These are phyloP conservation scores for Cyrtonyx montezumae DNA, from an alignment of 2,113 vertebrate genomes.

Conservation along the genomic window DNA sequence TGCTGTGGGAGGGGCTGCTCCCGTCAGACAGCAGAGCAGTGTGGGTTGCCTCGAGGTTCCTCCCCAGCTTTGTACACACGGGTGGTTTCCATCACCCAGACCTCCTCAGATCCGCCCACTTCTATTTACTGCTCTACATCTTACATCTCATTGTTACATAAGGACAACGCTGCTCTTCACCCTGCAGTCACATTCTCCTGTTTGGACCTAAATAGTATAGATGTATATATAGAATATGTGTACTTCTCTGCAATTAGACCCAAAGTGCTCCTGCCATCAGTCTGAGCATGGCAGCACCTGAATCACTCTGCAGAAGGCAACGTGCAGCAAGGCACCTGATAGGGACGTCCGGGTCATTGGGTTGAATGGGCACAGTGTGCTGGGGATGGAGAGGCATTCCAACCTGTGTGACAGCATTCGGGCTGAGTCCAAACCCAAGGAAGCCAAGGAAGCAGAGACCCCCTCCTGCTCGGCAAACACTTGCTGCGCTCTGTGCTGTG, in stretches of 20 bases:
- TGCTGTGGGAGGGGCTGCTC: neutral
- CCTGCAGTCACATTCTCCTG: neutral
- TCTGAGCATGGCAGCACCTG: accelerated
- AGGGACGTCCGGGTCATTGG: neutral
- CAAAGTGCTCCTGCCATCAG: neutral
- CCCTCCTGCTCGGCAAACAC: neutral
- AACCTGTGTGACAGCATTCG: neutral
- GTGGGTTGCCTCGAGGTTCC: neutral
- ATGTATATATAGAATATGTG: neutral
- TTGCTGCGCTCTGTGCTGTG: too few relatives aligned
- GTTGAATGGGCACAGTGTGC: accelerated
- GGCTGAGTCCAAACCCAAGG: neutral
- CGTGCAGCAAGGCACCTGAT: neutral
- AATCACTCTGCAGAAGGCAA: neutral
- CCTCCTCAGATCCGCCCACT: neutral
- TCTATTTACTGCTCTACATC: neutral
- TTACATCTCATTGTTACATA: neutral
- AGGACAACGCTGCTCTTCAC: neutral
- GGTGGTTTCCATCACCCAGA: neutral
- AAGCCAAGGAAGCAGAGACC: too few relatives aligned
- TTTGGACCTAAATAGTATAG: neutral
- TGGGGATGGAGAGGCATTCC: neutral
- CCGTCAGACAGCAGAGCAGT: neutral
- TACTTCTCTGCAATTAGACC: neutral
- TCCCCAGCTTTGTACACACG: neutral